Evolutionary conservation across 2,888 invertebrate species (phyloP), one percentile per base, ranked within the genome.

Genomic region (Nomada flava): DNA sequence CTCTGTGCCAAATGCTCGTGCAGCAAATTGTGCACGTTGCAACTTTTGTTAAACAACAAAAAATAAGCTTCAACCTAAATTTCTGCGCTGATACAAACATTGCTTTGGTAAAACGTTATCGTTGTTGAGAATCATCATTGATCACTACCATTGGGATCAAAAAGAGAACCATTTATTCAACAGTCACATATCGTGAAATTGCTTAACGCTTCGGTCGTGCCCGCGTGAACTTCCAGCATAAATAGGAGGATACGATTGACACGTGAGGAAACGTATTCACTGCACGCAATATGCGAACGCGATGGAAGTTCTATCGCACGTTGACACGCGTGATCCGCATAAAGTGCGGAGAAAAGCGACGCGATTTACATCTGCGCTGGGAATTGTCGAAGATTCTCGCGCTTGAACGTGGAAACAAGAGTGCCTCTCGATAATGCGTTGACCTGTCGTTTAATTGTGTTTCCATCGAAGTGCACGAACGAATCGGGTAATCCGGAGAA

Each of bases 271-370:
- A 57, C 67, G 47, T 57, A 57, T n/a, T 72, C 36, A 44, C 13
- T 62, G 62, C 55, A 57, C 44, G 52, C n/a, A 52, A 57, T 50
- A 76, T 65, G n/a, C 57, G 50, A 59, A 59, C 63, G 50, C 50
- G 76, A 50, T 65, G 65, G 50, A 59, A 13, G 47, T 72, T 26
- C 42, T 63, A 50, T 57, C 20, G 47, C 64, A 36, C 15, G 64
- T 42, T 42, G 36, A 23, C 18, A 50, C 29, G 23, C 76, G 76
- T 76, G 76, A 71, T 29, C n/a, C 26, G 76, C 76, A 72, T 76
- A 52, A 71, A 44, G 26, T 7, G 13, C 9, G 42, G 55, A 42
- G 36, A 64, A 64, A 52, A 13, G n/a, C 57, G 23, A n/a, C 63
- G 9, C 59, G 72, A 52, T 76, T 76, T 44, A 52, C 72, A 65